phyloP scores from a whole-genome alignment of 2,888 invertebrate species.

The Caenorhabditis japonica region DNA sequence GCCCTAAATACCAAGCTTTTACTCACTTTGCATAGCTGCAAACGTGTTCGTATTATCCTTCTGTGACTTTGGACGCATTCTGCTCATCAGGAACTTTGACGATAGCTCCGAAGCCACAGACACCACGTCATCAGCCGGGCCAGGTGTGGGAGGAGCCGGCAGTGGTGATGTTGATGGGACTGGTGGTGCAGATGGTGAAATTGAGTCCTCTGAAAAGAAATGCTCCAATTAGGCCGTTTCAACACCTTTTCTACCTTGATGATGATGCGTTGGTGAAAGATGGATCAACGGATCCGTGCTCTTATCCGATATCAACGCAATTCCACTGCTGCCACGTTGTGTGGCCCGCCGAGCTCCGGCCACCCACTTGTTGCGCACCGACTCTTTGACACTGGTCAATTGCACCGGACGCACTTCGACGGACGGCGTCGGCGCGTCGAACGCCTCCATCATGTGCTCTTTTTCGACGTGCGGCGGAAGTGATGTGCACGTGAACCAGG shows the following conservation, averaged over 20 bases:
- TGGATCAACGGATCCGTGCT: constrained; percentile 71
- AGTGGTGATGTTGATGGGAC: constrained; percentile 35
- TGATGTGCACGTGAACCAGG: constrained; percentile 72
- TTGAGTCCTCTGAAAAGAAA: constrained; percentile 33
- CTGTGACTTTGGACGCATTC: constrained; percentile 44
- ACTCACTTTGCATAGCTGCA: constrained; percentile 57
- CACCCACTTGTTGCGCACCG: constrained; percentile 47
- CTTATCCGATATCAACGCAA: constrained; percentile 69
- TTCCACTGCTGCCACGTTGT: constrained; percentile 49
- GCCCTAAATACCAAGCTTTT: neutral
- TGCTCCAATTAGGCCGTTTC: no score
- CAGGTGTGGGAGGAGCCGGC: constrained; percentile 36
- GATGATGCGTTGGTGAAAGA: constrained; percentile 52
- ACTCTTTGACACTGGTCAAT: constrained; percentile 43
- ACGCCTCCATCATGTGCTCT: constrained; percentile 64
- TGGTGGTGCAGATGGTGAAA: constrained; percentile 49
- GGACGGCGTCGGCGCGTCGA: constrained; percentile 60
- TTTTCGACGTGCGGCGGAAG: constrained; percentile 74
- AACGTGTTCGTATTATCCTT: constrained; percentile 49
- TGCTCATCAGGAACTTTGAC: constrained; percentile 41
- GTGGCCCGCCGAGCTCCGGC: constrained; percentile 44
- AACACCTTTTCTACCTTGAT: constrained; percentile 28
- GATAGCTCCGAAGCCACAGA: constrained; percentile 56
- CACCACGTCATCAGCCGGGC: constrained; percentile 40
- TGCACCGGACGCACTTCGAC: constrained; percentile 58